Evolutionary conservation across 2,888 invertebrate genomes (phyloP), one percentile per base, ranked within the genome.

Genomic region (Alloplasta piceator): DNA sequence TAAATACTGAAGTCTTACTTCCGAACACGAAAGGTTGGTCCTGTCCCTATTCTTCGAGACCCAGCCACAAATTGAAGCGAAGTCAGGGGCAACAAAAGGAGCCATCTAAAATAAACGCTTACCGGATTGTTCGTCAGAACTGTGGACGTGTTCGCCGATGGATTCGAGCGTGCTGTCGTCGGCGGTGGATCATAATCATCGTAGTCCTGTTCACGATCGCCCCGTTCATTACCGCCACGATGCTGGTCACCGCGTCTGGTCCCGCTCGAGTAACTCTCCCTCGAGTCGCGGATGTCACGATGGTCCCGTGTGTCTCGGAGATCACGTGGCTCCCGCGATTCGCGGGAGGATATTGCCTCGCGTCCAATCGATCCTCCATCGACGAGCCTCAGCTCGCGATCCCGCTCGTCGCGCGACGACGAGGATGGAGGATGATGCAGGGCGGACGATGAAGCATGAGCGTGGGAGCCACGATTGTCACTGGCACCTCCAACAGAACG

Each of bases 81-180:
- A n/a, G n/a, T n/a, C n/a, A n/a, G n/a, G n/a, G n/a, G n/a, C n/a
- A n/a, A n/a, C n/a, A n/a, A n/a, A n/a, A n/a, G n/a, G n/a, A n/a
- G n/a, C n/a, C n/a, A n/a, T n/a, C n/a, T n/a, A n/a, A n/a, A n/a
- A 2, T 5, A 43, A 14, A 55, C 48, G 86, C 88, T 89, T 85
- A 91, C 90, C 88, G 89, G 90, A 72, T 90, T 89, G 82, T 91
- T 91, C 83, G 86, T 84, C 82, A 87, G 84, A 14, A 86, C 86
- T 78, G 89, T 86, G 36, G 85, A 77, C 50, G 84, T 81, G 68
- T 84, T 79, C 48, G 72, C 83, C 55, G 82, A 60, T 76, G 78
- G 83, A 83, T 83, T 82, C 52, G 72, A 61, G 12, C 79, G 77
- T 46, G 86, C 82, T 61, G 85, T 84, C 9, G 86, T 82, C 4